Conservation (phyloP, 2,888 invertebrate species). For the Tupiocoris notatus region DNA sequence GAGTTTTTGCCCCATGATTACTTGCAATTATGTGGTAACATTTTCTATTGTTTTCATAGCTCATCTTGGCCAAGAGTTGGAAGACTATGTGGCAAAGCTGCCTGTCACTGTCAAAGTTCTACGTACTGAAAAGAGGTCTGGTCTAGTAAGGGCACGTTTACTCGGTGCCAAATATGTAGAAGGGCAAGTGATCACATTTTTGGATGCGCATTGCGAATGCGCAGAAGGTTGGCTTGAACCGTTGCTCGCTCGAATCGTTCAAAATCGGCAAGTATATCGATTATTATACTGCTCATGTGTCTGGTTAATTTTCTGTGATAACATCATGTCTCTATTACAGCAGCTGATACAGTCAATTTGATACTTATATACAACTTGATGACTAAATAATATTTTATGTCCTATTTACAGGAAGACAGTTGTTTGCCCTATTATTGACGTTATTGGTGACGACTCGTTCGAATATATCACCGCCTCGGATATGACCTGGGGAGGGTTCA, state of each 20-base stretch:
- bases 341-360: too few species aligned
- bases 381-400: too few species aligned
- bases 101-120: conserved; percentile 84
- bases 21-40: neutral
- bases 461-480: conserved; percentile 98
- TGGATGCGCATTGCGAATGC: conserved; percentile 98
- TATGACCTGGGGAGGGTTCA: conserved; percentile 99
- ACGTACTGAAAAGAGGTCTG: conserved; percentile 89
- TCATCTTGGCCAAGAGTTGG: conserved; percentile 82
- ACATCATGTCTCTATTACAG: too few species aligned
- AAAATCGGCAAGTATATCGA: conserved; percentile 75
- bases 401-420: conserved; percentile 69
- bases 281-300: neutral
- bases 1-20: neutral
- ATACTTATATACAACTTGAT: too few species aligned
- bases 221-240: conserved; percentile 99
- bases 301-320: too few species aligned
- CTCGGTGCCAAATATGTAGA: conserved; percentile 89
- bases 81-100: conserved; percentile 81
- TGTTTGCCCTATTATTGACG: conserved; percentile 97
- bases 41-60: conserved; percentile 58
- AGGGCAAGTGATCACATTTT: conserved; percentile 91
- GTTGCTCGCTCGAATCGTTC: conserved; percentile 83
- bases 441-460: conserved; percentile 97
- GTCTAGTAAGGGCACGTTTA: conserved; percentile 91